Percentiles rank a stretch among this genome's conserved stretches.
Evolutionary conservation across 1,140 invertebrate genomes (phyloP).

Genomic region (Meloidogyne exigua): DNA sequence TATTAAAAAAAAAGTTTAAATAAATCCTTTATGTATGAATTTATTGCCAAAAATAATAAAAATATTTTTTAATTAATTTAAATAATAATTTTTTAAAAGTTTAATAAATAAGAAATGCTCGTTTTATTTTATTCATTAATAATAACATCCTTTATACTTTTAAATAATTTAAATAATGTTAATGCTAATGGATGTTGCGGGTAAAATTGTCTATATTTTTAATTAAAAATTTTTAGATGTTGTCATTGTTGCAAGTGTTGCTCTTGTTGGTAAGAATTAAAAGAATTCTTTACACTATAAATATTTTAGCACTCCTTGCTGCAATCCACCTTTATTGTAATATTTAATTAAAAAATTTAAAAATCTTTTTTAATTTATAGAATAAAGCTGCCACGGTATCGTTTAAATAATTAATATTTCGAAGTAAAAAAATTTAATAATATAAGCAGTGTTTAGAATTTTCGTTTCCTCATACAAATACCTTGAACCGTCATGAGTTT

Average conservation of each 20-base stretch:
- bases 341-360: conserved; percentile 5
- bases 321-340: conserved; percentile 28
- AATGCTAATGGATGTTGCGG: not conserved
- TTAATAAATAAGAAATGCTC: not conserved
- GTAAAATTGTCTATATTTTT: not conserved
- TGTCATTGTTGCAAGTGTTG: conserved; percentile 28
- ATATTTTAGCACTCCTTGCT: conserved; percentile 16
- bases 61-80: not conserved
- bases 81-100: not conserved
- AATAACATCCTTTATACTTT: not conserved
- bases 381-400: conserved; percentile 5
- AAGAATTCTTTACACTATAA: not conserved
- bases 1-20: too few relatives aligned
- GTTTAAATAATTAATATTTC: not conserved
- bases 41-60: too few relatives aligned
- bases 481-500: too few relatives aligned
- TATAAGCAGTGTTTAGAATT: too few relatives aligned
- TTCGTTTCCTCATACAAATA: too few relatives aligned
- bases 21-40: too few relatives aligned
- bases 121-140: not conserved
- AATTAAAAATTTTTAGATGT: conserved; percentile 6
- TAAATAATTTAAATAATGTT: not conserved
- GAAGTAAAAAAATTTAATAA: not conserved
- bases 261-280: conserved; percentile 24
- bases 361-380: not conserved